phyloP scores from a whole-genome alignment of 2,888 invertebrate genomes.

The Ephialtes manifestator region DNA sequence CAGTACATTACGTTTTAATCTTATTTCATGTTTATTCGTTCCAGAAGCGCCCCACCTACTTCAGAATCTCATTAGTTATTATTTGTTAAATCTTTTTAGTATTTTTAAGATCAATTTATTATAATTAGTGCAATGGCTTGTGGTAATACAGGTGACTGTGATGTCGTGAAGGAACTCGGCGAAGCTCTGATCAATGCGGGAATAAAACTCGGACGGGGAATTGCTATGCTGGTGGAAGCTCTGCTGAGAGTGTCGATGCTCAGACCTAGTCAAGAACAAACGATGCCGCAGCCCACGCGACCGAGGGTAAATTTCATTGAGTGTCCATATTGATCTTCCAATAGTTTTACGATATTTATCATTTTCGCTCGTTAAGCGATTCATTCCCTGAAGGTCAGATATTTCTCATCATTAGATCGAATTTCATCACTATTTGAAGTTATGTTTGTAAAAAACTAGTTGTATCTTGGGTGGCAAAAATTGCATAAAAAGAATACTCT shows the following conservation, averaged over 20 bases:
- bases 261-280: conserved; percentile 87
- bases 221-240: conserved; percentile 87
- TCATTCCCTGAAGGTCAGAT: no score
- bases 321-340: neutral
- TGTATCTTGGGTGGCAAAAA: no score
- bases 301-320: conserved; percentile 86
- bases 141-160: conserved; percentile 76
- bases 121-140: conserved; percentile 60
- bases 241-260: conserved; percentile 87
- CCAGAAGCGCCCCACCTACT: neutral
- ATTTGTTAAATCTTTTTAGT: conserved; percentile 32
- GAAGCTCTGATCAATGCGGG: conserved; percentile 78
- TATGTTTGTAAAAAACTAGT: no score
- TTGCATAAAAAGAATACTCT: no score
- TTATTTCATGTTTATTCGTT: conserved; percentile 5
- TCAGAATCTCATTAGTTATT: conserved; percentile 43
- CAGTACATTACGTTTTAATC: neutral
- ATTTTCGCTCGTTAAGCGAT: neutral
- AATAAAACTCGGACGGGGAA: conserved; percentile 80
- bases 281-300: conserved; percentile 87
- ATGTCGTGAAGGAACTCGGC: conserved; percentile 79
- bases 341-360: neutral
- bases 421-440: no score
- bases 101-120: conserved; percentile 11
- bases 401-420: no score